Base-by-base conservation (phyloP, 1,140 invertebrate species). In the Anastrepha obliqua region DNA sequence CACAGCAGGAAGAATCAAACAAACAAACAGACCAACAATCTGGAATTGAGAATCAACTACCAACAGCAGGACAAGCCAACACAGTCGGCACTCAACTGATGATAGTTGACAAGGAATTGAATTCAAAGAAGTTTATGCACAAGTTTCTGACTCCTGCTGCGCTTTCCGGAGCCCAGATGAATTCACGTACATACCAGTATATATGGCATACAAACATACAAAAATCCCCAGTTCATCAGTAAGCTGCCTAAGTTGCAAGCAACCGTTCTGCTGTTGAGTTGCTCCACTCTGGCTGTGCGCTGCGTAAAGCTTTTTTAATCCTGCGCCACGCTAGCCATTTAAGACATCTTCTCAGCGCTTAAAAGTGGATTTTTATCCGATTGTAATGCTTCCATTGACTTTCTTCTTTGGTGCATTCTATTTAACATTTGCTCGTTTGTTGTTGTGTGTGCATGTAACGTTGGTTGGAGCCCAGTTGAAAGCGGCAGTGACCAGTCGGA, bases 91-190 rank as follows among this genome's bases (percentile, higher is more conserved):
- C n/a, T 51, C 47, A 81, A 7, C 47, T 81, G 4, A 74, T 13
- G 39, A 47, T 55, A 20, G 74, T 47, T 81, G 20, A 55, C 74
- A 47, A 44, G n/a, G 47, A 81, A 81, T 81, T 81, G 74, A 81
- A 81, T 81, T 58, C 20, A 42, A 7, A 81, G 74, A 81, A 81
- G 74, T 81, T 81, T 81, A 81, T 81, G 74, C 47, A 58, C 20
- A 81, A 81, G 74, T 81, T 81, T 81, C 17, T 81, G 51, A 81
- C 47, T 51, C 74, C 74, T 55, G 74, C 74, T 81, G 74, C 74
- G 47, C n/a, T 81, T 29, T 11, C 8, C 74, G n/a, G 42, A 51
- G 0, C 8, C 20, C 2, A n/a, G 3, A 15, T 58, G 17, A 2
- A 74, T 44, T 74, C 39, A 1, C 6, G 51, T 11, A 6, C 60